Evolutionary conservation across 2,888 invertebrate species (phyloP).

Genomic region (Archaeoteleia sp.): DNA sequence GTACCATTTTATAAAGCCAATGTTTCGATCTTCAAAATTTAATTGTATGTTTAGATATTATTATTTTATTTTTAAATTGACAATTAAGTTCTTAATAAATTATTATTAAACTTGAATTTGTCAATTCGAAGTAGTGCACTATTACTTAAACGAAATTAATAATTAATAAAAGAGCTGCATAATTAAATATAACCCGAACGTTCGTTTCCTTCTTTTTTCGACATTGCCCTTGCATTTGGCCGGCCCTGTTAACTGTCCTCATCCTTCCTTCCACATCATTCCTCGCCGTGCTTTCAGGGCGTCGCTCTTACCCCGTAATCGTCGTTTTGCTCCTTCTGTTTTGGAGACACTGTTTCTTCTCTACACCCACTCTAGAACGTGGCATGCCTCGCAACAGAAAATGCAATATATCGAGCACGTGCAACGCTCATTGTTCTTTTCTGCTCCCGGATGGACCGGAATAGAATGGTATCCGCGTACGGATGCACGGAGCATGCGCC

Average conservation of each 20-base stretch:
- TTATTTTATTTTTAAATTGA: too few species aligned
- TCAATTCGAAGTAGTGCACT: too few species aligned
- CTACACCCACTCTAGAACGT: conserved; percentile 62
- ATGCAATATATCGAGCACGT: conserved; percentile 59
- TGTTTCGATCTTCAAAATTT: too few species aligned
- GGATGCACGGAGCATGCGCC: conserved; percentile 30
- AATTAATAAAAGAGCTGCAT: too few species aligned
- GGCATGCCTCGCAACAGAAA: conserved; percentile 54
- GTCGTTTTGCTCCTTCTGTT: conserved; percentile 32
- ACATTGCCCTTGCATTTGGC: conserved; percentile 35
- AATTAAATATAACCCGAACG: too few species aligned
- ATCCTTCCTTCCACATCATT: conserved; percentile 39
- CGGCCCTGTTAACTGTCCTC: conserved; percentile 40
- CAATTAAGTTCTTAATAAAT: too few species aligned
- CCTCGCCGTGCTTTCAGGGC: conserved; percentile 28
- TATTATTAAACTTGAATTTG: too few species aligned
- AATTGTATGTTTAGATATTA: too few species aligned
- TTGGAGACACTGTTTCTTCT: conserved; percentile 37
- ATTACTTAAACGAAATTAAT: too few species aligned
- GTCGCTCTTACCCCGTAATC: conserved; percentile 19
- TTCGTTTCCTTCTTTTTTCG: too few species aligned
- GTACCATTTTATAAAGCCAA: too few species aligned
- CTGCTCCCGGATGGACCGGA: conserved; percentile 66
- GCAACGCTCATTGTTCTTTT: conserved; percentile 72
- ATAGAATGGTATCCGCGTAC: conserved; percentile 67